Evolutionary conservation across 1,140 invertebrate genomes (phyloP).

Genomic region (Lamellibrachia luymesi): DNA sequence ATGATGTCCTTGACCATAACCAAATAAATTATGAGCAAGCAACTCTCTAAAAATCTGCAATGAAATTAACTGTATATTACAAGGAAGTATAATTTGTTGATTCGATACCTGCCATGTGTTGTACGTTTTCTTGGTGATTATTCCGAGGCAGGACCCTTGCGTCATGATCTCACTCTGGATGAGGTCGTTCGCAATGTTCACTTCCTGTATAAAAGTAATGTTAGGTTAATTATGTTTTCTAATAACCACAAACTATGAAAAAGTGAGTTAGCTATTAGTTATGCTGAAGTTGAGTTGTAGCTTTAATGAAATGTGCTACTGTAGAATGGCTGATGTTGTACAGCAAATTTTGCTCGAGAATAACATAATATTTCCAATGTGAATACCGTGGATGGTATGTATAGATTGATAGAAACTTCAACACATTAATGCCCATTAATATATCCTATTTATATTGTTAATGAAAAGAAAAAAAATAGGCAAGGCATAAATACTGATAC

Average conservation of each 20-base stretch:
- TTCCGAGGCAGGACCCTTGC: background rate
- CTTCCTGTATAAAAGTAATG: background rate
- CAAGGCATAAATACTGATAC: background rate
- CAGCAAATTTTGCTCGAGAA: background rate
- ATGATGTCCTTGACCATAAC: background rate
- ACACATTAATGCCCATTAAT: too few relatives aligned
- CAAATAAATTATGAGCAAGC: background rate
- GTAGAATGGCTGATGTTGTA: background rate
- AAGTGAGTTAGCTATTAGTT: background rate
- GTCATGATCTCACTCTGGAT: background rate
- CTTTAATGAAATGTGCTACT: background rate
- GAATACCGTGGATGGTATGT: too few relatives aligned
- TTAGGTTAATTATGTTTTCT: background rate
- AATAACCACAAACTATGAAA: background rate
- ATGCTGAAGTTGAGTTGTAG: background rate
- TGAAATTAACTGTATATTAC: background rate
- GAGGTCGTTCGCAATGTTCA: background rate
- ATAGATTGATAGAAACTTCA: too few relatives aligned
- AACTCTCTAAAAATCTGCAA: background rate
- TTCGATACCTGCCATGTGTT: background rate
- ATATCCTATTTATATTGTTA: too few relatives aligned
- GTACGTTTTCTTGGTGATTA: background rate
- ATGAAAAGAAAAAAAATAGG: too few relatives aligned
- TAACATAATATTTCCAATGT: background rate
- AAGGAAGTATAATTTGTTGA: background rate